Conservation (phyloP, 2,888 invertebrate species). For the Cataglyphis cursor region DNA sequence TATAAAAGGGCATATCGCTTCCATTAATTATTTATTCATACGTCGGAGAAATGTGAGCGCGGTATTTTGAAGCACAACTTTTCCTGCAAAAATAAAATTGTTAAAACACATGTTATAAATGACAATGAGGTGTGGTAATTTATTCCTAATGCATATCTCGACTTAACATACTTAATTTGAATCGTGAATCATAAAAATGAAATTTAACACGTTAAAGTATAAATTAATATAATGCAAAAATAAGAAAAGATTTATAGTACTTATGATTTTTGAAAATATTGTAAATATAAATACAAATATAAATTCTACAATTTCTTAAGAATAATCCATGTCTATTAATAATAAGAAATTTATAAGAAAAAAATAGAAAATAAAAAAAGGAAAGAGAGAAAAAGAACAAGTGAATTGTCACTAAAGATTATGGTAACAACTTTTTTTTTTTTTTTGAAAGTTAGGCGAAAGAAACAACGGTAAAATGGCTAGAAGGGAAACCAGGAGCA, state of each 20-base stretch:
- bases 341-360: neutral
- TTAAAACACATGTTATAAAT: neutral
- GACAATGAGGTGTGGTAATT: neutral
- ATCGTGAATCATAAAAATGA: neutral
- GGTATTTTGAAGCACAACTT: neutral
- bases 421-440: neutral
- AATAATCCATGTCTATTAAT: neutral
- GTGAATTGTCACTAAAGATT: neutral
- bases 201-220: neutral
- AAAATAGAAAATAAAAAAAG: neutral
- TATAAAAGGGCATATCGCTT: neutral
- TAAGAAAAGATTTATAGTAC: neutral
- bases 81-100: neutral
- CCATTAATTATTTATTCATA: conserved; percentile 28
- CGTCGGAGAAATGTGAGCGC: neutral
- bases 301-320: neutral
- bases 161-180: neutral
- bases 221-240: neutral
- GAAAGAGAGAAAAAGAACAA: too few relatives aligned
- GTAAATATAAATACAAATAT: neutral
- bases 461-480: conserved; percentile 67
- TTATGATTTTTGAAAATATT: neutral
- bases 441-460: conserved; percentile 36
- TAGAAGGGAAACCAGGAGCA: conserved; percentile 62
- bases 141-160: neutral